Base-by-base conservation (phyloP, 2,113 vertebrate genomes). In the Apteryx mantelli region DNA sequence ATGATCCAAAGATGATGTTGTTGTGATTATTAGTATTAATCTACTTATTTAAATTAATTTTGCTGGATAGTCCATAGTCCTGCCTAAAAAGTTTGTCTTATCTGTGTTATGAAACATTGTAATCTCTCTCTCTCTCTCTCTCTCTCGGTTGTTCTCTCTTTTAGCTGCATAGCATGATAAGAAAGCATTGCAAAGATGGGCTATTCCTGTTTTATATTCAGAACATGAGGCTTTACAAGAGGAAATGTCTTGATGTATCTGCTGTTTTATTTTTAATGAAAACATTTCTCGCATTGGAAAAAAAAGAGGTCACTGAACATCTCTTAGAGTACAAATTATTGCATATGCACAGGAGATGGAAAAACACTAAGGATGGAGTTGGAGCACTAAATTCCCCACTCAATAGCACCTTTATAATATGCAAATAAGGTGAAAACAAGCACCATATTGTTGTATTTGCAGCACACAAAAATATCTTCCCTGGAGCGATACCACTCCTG, bases 261-360 rank as follows among this genome's bases (percentile, higher is more conserved):
- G 70, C 82, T 94, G 36, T 92, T 97, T 97, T 95, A 87, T 95
- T 95, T 96, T 95, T 98, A 97, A 95, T 96, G 84, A 91, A 97
- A 97, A 95, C 84, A 95, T 96, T 93, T 86, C 88, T 92, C 6
- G 28, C 63, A 26, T 74, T 93, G 61, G 36, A 77, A 85, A 94
- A 91, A 97, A 97, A 92, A 95, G 88, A 95, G 94, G 77, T 93
- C 93, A 89, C 46, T 42, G 77, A 46, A 25, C 52, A 91, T 73
- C 91, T 93, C 91, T 87, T 30, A 3, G 11, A 78, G 66, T 48
- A 90, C 52, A 93, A 96, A 93, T 76, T 34, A 78, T 46, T 89
- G 82, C 68, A 32, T 73, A 56, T 36, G 80, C 85, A 90, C 70
- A 55, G 82, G 15, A 63, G 71, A 61, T 56, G 68, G 80, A 15